Base-by-base conservation (phyloP, 2,888 invertebrate species). In the Arrhopalites spinosus region DNA sequence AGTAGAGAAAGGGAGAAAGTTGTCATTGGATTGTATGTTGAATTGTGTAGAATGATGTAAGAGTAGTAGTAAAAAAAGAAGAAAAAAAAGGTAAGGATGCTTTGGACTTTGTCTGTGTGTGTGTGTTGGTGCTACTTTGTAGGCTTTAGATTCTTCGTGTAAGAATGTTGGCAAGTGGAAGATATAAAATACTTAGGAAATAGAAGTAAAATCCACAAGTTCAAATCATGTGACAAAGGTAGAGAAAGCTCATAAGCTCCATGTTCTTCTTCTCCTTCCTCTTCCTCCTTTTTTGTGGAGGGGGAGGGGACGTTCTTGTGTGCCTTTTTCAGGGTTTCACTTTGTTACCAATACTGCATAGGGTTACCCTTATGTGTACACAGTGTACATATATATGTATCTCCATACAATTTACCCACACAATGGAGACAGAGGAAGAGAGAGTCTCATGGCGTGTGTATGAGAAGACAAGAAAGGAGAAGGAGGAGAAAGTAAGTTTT, bases 1-100 rank as follows among this genome's bases (percentile, higher is more conserved):
- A 71, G 36, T 23, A 56, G 43, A 30, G 59, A n/a, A n/a, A 45
- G n/a, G 56, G 56, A 70, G 27, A 56, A 29, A 63, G 56, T 20
- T 20, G 11, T 7, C 36, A 36, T 36, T 36, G 36, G 5, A 36
- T 36, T 11, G 36, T 36, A 36, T 11, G 47, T n/a, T 20, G 56
- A 56, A 56, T 20, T n/a, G 56, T 20, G n/a, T 36, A 67, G 20
- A 67, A 67, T 45, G 20, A 27, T 30, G 23, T 45, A 15, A 56
- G 56, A 56, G 7, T 20, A 56, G 56, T 56, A 23, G 23, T n/a
- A 5, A 8, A 15, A 8, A 56, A 8, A 15, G 3, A 5, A 56
- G 56, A 56, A 23, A 56, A 15, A 56, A 5, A 15, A 8, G 15
- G n/a, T 5, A 15, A 36, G 43, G 66, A 27, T 67, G 20, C 43